These are phyloP conservation scores for Puntigrus tetrazona DNA, from an alignment of 2,113 vertebrate species.

Conservation along the genomic window DNA sequence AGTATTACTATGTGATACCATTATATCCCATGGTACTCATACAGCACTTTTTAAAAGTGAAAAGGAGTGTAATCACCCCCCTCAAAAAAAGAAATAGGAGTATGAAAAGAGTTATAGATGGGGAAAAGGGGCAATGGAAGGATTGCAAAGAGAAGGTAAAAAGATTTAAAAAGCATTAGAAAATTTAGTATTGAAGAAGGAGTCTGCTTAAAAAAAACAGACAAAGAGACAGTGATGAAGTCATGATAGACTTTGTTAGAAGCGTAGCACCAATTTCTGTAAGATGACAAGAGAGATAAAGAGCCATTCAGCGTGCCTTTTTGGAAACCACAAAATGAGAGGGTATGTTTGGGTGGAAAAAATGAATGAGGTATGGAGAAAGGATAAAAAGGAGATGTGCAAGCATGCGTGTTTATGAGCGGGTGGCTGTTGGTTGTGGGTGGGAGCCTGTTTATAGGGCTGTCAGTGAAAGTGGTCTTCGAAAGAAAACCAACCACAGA, in stretches of 20 bases:
- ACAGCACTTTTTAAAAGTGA: background rate
- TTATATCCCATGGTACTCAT: background rate
- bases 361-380: conserved; percentile 18
- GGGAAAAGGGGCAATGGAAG: background rate
- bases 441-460: conserved; percentile 16
- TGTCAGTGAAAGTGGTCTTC: conserved; percentile 18
- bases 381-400: conserved; percentile 1
- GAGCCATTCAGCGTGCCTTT: conserved; percentile 18
- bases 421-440: conserved; percentile 1
- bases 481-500: conserved; percentile 21
- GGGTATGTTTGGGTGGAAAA: conserved; percentile 8
- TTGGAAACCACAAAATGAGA: conserved; percentile 9
- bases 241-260: conserved; percentile 20
- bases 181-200: conserved; percentile 7
- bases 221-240: conserved; percentile 13
- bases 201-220: conserved; percentile 6
- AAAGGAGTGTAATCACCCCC: background rate
- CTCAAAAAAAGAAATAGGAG: background rate
- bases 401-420: background rate
- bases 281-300: conserved; percentile 28
- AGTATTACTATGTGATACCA: background rate
- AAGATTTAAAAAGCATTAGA: background rate
- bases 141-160: background rate
- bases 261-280: conserved; percentile 4
- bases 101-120: conserved; percentile 1